phyloP scores from a whole-genome alignment of 2,113 vertebrate species.

The Cettia cetti region DNA sequence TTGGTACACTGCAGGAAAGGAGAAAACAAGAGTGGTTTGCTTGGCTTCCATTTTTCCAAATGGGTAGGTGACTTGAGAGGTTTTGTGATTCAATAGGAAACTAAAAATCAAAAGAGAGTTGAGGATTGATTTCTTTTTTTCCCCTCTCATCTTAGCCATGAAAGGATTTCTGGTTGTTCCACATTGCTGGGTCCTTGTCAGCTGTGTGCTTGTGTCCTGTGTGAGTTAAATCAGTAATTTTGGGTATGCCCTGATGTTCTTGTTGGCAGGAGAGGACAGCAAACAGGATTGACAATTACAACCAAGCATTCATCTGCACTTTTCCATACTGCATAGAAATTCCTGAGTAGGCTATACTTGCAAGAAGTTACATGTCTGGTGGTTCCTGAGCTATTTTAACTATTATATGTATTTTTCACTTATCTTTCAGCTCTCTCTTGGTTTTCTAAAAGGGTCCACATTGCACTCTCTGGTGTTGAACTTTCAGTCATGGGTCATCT shows the following conservation, averaged over 20 bases:
- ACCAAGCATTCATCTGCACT: neutral
- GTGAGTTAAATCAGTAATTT: neutral
- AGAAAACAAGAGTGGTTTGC: neutral
- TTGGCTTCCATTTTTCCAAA: neutral
- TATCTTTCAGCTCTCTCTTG: neutral
- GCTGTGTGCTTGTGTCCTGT: neutral
- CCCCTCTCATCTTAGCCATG: neutral
- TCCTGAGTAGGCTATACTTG: neutral
- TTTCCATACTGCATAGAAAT: neutral
- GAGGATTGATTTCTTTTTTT: neutral
- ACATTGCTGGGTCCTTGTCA: neutral
- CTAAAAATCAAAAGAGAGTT: neutral
- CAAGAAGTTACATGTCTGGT: neutral
- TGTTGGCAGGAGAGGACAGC: neutral
- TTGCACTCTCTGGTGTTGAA: neutral
- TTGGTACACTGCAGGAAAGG: neutral
- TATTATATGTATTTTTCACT: neutral
- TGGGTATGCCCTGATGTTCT: neutral
- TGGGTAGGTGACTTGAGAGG: neutral
- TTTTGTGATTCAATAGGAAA: neutral
- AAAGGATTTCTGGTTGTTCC: neutral
- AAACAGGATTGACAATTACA: neutral
- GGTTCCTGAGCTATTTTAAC: neutral
- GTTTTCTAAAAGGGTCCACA: neutral
- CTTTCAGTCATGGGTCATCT: neutral